These are phyloP conservation scores for Syrrhaptes paradoxus DNA, from an alignment of 2,113 vertebrate species.

Conservation along the genomic window DNA sequence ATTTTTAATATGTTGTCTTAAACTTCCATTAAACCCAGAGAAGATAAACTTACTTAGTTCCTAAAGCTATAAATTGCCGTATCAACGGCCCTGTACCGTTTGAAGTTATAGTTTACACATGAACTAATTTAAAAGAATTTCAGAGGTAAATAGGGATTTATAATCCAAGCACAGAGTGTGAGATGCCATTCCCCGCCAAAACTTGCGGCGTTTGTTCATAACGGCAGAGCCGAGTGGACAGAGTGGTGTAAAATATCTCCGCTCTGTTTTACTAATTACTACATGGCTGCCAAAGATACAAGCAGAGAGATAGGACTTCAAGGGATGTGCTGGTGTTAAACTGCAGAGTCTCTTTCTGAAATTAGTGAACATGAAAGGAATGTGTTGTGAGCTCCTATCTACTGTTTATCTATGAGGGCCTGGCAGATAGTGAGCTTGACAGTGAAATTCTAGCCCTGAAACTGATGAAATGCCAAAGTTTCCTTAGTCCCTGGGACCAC, in stretches of 20 bases:
- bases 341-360: conserved; percentile 64
- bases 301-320: conserved; percentile 49
- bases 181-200: conserved; percentile 38
- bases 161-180: conserved; percentile 20
- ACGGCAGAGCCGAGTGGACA: background rate
- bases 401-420: conserved; percentile 76
- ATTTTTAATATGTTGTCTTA: conserved; percentile 57
- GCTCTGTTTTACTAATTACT: conserved; percentile 66
- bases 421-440: conserved; percentile 75
- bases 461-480: conserved; percentile 78
- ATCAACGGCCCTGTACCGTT: background rate
- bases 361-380: conserved; percentile 78
- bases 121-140: conserved; percentile 54
- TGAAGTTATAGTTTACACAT: conserved; percentile 30
- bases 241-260: conserved; percentile 47
- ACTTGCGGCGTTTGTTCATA: background rate
- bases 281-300: conserved; percentile 57
- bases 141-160: conserved; percentile 33
- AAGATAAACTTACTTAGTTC: conserved; percentile 35
- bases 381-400: conserved; percentile 73
- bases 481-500: conserved; percentile 60
- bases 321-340: conserved; percentile 62
- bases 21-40: conserved; percentile 40
- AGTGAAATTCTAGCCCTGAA: conserved; percentile 77
- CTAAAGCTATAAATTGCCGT: conserved; percentile 47